Evolutionary conservation across 2,888 invertebrate genomes (phyloP).

Genomic region (Sclerodermus sp.): DNA sequence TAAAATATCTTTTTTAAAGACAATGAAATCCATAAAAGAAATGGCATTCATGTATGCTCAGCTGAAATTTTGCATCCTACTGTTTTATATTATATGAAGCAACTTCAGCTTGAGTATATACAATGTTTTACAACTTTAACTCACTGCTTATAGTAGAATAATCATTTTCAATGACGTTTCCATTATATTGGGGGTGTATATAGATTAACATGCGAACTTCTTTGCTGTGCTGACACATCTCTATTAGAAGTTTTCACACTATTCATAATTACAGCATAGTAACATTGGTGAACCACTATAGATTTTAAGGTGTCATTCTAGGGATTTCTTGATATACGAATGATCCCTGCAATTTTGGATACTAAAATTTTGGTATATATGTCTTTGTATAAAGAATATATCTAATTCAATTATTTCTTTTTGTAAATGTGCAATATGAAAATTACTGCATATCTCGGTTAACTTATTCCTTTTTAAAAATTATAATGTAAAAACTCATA

Average conservation of each 20-base stretch:
- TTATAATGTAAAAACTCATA: too few relatives aligned
- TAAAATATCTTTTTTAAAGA: conserved; percentile 36
- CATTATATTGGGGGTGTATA: conserved; percentile 49
- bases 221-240: conserved; percentile 41
- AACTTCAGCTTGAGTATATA: conserved; percentile 36
- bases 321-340: too few relatives aligned
- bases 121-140: conserved; percentile 42
- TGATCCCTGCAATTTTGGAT: not conserved
- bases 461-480: too few relatives aligned
- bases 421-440: not conserved
- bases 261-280: not conserved
- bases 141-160: conserved; percentile 48
- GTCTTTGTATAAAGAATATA: not conserved
- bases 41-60: conserved; percentile 25
- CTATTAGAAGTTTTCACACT: conserved; percentile 12
- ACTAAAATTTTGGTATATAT: not conserved
- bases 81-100: conserved; percentile 46
- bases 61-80: conserved; percentile 38
- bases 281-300: too few relatives aligned
- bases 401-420: not conserved
- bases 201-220: conserved; percentile 34
- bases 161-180: conserved; percentile 47
- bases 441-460: too few relatives aligned
- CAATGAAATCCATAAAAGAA: conserved; percentile 19
- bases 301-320: too few relatives aligned